Evolutionary conservation across 2,888 invertebrate species (phyloP).

Genomic region (Hypena proboscidalis): DNA sequence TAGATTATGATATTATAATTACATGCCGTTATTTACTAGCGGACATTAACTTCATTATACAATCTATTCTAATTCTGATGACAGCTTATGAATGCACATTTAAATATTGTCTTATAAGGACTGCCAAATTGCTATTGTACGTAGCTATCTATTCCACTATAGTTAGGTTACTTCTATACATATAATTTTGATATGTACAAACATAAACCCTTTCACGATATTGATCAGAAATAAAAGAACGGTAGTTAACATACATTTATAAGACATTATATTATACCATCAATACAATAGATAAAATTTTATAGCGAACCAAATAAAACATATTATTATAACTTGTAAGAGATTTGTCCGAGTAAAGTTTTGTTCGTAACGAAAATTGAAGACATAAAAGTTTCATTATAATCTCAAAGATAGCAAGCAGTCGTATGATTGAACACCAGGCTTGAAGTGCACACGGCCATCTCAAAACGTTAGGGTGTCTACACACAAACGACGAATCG

Average conservation of each 20-base stretch:
- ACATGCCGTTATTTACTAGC: slow-evolving; percentile 31
- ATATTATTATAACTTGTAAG: slow-evolving; percentile 35
- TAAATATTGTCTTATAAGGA: too few relatives aligned
- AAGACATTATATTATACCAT: slow-evolving; percentile 32
- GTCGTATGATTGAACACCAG: slow-evolving; percentile 76
- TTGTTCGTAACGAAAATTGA: slow-evolving; percentile 66
- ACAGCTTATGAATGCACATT: slow-evolving; percentile 8
- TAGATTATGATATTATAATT: slow-evolving; percentile 46
- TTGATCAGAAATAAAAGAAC: slow-evolving; percentile 12
- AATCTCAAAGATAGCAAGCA: slow-evolving; percentile 78
- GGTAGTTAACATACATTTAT: slow-evolving; percentile 26
- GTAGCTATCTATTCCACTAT: too few relatives aligned
- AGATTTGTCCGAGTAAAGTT: slow-evolving; percentile 53
- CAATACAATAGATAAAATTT: slow-evolving; percentile 40
- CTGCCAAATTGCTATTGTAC: too few relatives aligned
- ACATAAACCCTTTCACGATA: background rate
- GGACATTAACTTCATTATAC: slow-evolving; percentile 24
- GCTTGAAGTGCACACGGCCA: slow-evolving; percentile 66
- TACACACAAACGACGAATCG: slow-evolving; percentile 44
- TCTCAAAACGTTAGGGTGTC: slow-evolving; percentile 53
- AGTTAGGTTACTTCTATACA: too few relatives aligned
- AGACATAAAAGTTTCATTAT: slow-evolving; percentile 81
- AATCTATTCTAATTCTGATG: slow-evolving; percentile 24
- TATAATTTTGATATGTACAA: too few relatives aligned
- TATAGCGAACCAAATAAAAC: slow-evolving; percentile 33